Evolutionary conservation across 2,113 vertebrate genomes (phyloP).

Genomic region (Calyptomena viridis): DNA sequence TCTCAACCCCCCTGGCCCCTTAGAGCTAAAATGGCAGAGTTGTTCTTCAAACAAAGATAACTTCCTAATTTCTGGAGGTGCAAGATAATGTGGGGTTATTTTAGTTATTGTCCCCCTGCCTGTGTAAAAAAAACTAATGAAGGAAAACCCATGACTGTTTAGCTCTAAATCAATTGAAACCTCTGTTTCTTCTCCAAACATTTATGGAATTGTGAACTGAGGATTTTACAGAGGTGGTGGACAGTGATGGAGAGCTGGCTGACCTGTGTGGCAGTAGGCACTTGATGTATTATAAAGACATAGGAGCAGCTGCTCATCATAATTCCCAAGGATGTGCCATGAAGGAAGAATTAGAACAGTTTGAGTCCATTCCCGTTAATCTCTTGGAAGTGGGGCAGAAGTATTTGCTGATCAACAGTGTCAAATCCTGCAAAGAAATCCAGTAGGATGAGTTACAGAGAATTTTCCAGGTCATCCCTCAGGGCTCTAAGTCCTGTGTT

Average conservation of each 20-base stretch:
- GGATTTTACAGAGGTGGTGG: neutral
- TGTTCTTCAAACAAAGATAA: neutral
- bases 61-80: neutral
- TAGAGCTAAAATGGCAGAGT: neutral
- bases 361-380: slow-evolving; percentile 12
- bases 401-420: slow-evolving; percentile 41
- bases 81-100: neutral
- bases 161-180: neutral
- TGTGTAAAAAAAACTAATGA: neutral
- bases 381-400: slow-evolving; percentile 13
- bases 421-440: slow-evolving; percentile 31
- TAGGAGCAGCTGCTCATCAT: neutral
- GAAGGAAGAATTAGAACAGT: neutral
- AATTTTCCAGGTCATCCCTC: slow-evolving; percentile 22
- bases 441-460: slow-evolving; percentile 22
- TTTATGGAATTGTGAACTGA: neutral
- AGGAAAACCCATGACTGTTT: neutral
- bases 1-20: neutral
- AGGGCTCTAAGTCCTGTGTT: neutral
- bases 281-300: neutral
- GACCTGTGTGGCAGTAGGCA: neutral
- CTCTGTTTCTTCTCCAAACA: neutral
- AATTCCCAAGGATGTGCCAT: neutral
- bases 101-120: neutral
- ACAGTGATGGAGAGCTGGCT: neutral